These are phyloP conservation scores for Leucophenga maculata DNA, from an alignment of 2,888 invertebrate genomes.

Conservation along the genomic window DNA sequence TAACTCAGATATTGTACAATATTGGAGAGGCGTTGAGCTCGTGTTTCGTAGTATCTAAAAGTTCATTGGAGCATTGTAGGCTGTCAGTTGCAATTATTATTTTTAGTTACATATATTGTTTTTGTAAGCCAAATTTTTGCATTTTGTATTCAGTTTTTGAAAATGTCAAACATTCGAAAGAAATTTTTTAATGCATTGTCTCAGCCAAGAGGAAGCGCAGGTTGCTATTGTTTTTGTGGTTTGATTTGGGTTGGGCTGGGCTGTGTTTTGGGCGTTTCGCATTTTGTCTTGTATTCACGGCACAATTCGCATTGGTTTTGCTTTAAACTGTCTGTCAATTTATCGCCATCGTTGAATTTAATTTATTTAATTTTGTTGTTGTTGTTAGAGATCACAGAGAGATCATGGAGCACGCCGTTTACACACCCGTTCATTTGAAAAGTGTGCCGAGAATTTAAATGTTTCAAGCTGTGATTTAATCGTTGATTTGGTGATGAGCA, in stretches of 20 bases:
- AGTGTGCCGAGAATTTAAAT: constrained; percentile 23
- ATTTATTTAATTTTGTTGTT: background rate
- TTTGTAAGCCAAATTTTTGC: constrained; percentile 33
- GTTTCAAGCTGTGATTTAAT: background rate
- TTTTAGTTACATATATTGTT: constrained; percentile 37
- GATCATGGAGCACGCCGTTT: constrained; percentile 7
- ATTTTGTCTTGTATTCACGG: constrained; percentile 39
- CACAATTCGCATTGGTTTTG: constrained; percentile 25
- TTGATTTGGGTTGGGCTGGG: background rate
- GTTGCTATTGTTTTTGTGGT: background rate
- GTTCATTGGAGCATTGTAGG: constrained; percentile 49
- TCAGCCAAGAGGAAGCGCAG: constrained; percentile 23
- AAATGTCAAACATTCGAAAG: constrained; percentile 43
- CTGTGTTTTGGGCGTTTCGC: constrained; percentile 36
- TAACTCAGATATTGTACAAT: no score
- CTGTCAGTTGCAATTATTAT: background rate
- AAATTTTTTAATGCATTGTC: background rate
- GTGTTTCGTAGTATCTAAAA: constrained; percentile 22
- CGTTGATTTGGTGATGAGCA: no score
- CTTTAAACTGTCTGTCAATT: background rate
- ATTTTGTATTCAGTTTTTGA: constrained; percentile 15
- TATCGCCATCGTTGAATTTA: no score
- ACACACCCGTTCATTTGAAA: constrained; percentile 13
- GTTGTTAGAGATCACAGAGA: background rate
- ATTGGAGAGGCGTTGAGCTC: no score